Percentiles rank a stretch among this genome's conserved stretches.
Evolutionary conservation across 2,113 vertebrate genomes (phyloP).

Genomic region (Forbesichthys papilliferus): DNA sequence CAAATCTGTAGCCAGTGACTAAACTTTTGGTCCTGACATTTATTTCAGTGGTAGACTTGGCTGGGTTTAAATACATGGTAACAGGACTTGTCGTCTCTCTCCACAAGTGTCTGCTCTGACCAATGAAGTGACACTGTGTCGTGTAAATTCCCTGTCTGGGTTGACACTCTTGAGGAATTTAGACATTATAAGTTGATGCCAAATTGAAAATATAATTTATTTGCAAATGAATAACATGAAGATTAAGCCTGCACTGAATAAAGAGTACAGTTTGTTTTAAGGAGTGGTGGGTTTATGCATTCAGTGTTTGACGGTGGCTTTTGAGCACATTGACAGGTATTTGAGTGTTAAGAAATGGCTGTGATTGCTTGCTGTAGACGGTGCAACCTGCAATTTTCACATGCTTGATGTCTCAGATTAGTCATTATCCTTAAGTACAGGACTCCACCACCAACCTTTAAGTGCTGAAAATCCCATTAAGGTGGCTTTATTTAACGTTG

Average conservation of each 20-base stretch:
- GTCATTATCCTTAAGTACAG: slow-evolving; percentile 76
- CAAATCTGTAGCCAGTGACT: slow-evolving; percentile 37
- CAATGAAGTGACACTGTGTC: slow-evolving; percentile 39
- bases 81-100: slow-evolving; percentile 44
- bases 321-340: slow-evolving; percentile 14
- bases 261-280: slow-evolving; percentile 1
- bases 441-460: slow-evolving; percentile 64
- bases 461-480: slow-evolving; percentile 59
- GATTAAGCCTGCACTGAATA: slow-evolving; percentile 11
- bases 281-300: slow-evolving; percentile 6
- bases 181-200: neutral
- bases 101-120: slow-evolving; percentile 29
- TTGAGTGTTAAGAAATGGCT: slow-evolving; percentile 39
- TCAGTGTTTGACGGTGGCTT: slow-evolving; percentile 19
- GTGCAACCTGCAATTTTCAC: slow-evolving; percentile 59
- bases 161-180: slow-evolving; percentile 24
- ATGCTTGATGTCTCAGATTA: slow-evolving; percentile 61
- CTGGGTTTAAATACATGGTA: slow-evolving; percentile 41
- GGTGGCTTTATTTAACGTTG: slow-evolving; percentile 60
- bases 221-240: slow-evolving; percentile 32
- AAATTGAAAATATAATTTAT: slow-evolving; percentile 20
- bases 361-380: slow-evolving; percentile 49
- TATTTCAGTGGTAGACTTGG: slow-evolving; percentile 55
- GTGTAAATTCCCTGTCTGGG: slow-evolving; percentile 50
- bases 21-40: slow-evolving; percentile 30